These are phyloP conservation scores for Pogonophryne albipinna DNA, from an alignment of 2,797 vertebrate species.

Conservation along the genomic window DNA sequence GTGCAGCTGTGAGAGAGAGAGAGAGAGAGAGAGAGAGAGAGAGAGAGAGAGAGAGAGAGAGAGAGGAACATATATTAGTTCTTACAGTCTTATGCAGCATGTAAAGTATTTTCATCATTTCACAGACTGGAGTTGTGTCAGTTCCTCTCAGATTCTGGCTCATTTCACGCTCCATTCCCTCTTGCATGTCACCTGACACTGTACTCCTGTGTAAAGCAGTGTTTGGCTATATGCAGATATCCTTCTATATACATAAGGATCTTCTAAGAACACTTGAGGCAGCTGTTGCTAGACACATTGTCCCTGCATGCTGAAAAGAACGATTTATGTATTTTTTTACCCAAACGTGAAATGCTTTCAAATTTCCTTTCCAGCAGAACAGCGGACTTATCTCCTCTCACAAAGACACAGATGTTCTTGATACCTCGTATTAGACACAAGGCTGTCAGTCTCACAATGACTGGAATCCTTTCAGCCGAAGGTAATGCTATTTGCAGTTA, in stretches of 20 bases:
- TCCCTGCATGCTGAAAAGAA: constrained; percentile 8
- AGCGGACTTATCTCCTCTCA: constrained; percentile 4
- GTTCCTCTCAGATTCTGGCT: background rate
- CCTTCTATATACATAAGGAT: constrained; percentile 1
- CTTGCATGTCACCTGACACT: background rate
- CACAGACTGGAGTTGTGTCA: background rate
- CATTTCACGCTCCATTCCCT: constrained; percentile 7
- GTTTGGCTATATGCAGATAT: constrained; percentile 16
- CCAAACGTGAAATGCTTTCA: constrained; percentile 29
- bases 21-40: constrained; percentile 23
- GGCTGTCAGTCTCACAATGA: constrained; percentile 38
- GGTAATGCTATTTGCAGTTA: constrained; percentile 33
- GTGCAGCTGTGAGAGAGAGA: constrained; percentile 85
- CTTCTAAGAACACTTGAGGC: background rate
- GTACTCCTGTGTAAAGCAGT: background rate
- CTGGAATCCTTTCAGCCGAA: constrained; percentile 32
- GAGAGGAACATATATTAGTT: constrained; percentile 42
- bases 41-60: constrained; percentile 45
- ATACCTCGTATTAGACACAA: constrained; percentile 30
- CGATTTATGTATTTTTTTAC: constrained; percentile 19
- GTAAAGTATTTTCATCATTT: background rate
- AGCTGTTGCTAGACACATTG: constrained; percentile 3
- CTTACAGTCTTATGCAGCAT: background rate
- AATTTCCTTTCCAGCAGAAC: constrained; percentile 15
- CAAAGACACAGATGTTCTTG: constrained; percentile 38